Percentiles rank a stretch among this genome's conserved stretches.
These are phyloP conservation scores for Ornithoptera priamus DNA, from an alignment of 2,888 invertebrate species.

Conservation along the genomic window DNA sequence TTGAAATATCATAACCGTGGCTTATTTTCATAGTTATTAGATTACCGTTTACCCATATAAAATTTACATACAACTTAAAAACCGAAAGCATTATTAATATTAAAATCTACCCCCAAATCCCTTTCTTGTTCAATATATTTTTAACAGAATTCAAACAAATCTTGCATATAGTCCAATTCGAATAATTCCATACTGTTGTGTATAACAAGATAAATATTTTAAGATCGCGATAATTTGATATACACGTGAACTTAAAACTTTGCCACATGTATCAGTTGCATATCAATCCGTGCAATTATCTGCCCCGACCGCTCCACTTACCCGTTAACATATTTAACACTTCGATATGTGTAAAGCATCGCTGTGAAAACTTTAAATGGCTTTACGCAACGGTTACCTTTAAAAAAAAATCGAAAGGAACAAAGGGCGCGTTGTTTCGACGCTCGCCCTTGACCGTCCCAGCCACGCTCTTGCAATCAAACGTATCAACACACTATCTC, in stretches of 20 bases:
- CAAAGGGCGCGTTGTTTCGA: conserved; percentile 62
- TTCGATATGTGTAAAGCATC: conserved; percentile 52
- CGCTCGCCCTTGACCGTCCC: conserved; percentile 21
- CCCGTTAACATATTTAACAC: conserved; percentile 64
- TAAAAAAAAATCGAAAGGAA: conserved; percentile 47
- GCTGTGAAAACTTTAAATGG: conserved; percentile 49
- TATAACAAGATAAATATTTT: conserved; percentile 9
- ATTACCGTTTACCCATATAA: too few species aligned
- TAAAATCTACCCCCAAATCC: too few species aligned
- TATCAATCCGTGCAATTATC: conserved; percentile 67
- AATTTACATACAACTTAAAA: too few species aligned
- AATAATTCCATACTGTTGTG: conserved; percentile 2
- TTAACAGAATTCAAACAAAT: too few species aligned
- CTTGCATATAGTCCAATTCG: neutral
- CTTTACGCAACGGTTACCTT: conserved; percentile 57
- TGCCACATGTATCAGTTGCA: conserved; percentile 41
- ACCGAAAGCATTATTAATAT: too few species aligned
- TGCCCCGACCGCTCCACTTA: conserved; percentile 54
- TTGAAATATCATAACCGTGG: too few species aligned
- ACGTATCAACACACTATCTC: conserved; percentile 35
- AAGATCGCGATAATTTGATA: conserved; percentile 19
- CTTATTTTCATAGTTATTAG: too few species aligned
- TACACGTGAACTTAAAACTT: conserved; percentile 26
- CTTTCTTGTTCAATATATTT: too few species aligned
- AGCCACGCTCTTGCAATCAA: conserved; percentile 44